These are phyloP conservation scores for Cenopis cana DNA, from an alignment of 2,888 invertebrate species.

Conservation along the genomic window DNA sequence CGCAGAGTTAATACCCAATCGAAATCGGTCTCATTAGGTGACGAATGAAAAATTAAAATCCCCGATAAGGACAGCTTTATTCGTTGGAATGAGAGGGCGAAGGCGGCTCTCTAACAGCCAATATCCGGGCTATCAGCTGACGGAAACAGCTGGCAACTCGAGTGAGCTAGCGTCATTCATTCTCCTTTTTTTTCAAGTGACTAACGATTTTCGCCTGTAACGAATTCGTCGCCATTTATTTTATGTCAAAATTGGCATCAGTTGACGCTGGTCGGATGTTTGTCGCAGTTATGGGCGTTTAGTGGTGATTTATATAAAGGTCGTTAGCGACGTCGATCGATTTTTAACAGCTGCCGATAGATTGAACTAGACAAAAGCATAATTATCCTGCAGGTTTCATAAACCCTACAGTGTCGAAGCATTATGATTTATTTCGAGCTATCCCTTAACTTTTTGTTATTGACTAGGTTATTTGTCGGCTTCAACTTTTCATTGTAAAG, in stretches of 20 bases:
- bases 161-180: conserved; percentile 70
- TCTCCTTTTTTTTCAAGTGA: conserved; percentile 55
- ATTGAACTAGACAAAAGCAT: conserved; percentile 11
- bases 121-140: conserved; percentile 83
- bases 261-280: conserved; percentile 57
- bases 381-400: neutral
- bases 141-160: conserved; percentile 81
- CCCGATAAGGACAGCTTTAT: conserved; percentile 55
- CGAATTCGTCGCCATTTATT: conserved; percentile 61
- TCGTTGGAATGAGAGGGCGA: conserved; percentile 57
- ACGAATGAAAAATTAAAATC: conserved; percentile 70
- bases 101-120: conserved; percentile 72
- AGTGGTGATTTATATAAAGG: conserved; percentile 38
- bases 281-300: conserved; percentile 53
- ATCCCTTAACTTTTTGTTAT: neutral
- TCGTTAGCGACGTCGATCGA: conserved; percentile 31
- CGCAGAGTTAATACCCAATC: conserved; percentile 48
- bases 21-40: conserved; percentile 63
- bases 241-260: conserved; percentile 58
- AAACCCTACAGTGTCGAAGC: neutral
- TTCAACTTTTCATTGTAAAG: too few species aligned
- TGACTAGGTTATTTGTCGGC: too few species aligned
- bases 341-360: conserved; percentile 21
- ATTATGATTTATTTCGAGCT: neutral
- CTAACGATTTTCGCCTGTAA: conserved; percentile 64